Percentiles rank a stretch among this genome's conserved stretches.
phyloP scores from a whole-genome alignment of 2,888 invertebrate species.

The Perizoma affinitatum region DNA sequence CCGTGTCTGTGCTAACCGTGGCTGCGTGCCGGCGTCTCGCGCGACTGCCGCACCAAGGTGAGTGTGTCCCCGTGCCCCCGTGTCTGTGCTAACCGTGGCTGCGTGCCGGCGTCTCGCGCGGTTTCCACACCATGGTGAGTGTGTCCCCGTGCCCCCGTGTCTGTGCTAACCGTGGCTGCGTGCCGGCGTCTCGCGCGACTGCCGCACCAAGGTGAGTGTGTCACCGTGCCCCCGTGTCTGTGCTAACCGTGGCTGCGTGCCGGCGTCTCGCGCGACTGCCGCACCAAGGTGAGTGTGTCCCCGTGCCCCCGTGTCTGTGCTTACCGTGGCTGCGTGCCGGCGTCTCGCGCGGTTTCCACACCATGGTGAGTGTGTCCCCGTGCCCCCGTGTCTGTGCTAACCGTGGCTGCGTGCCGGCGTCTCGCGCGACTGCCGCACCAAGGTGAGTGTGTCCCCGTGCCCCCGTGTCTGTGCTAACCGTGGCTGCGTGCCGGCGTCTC shows the following conservation, averaged over 20 bases:
- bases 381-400: no score
- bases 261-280: constrained; percentile 93
- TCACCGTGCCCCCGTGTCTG: background rate
- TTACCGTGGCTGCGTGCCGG: constrained; percentile 92
- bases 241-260: constrained; percentile 91
- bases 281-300: constrained; percentile 86
- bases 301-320: background rate
- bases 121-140: constrained; percentile 90
- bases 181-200: constrained; percentile 94
- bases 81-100: no score
- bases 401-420: constrained; percentile 93
- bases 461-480: no score
- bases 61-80: background rate
- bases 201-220: constrained; percentile 88
- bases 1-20: no score
- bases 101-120: constrained; percentile 93
- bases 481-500: constrained; percentile 93
- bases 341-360: constrained; percentile 93
- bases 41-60: constrained; percentile 93
- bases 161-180: constrained; percentile 90
- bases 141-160: background rate
- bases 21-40: constrained; percentile 92
- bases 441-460: constrained; percentile 60
- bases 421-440: constrained; percentile 94
- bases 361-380: constrained; percentile 81